A percentile compares a stretch with the other conserved stretches of the same genome.
Evolutionary conservation across 2,113 vertebrate species (phyloP).

Genomic region (Struthio camelus): DNA sequence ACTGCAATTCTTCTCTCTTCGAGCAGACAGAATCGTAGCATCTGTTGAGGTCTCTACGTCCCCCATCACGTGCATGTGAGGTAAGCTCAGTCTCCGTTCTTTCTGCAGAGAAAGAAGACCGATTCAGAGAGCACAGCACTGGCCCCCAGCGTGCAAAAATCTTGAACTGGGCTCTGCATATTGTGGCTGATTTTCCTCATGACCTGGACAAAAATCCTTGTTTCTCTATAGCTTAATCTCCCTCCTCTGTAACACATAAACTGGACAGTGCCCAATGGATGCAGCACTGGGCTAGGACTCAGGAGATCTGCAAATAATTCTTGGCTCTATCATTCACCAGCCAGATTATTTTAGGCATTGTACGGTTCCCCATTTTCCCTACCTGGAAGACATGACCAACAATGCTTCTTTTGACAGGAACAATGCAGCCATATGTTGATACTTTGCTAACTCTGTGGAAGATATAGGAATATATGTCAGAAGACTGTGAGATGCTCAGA

Average conservation of each 20-base stretch:
- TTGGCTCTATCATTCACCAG: not conserved
- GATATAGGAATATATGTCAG: not conserved
- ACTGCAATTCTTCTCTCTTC: not conserved
- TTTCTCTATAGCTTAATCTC: not conserved
- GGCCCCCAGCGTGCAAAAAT: not conserved
- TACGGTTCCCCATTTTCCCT: not conserved
- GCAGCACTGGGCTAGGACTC: not conserved
- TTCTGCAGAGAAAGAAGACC: not conserved
- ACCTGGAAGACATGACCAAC: not conserved
- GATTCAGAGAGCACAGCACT: not conserved
- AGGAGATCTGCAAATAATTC: not conserved
- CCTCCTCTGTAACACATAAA: not conserved
- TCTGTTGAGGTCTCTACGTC: not conserved
- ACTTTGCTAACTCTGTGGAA: not conserved
- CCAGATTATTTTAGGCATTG: not conserved
- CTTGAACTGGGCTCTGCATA: not conserved
- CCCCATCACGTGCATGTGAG: not conserved
- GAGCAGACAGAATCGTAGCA: not conserved
- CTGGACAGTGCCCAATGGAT: not conserved
- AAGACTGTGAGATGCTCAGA: not conserved
- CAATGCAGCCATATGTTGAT: not conserved
- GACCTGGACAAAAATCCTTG: not conserved
- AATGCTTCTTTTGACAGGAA: not conserved
- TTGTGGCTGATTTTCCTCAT: not conserved
- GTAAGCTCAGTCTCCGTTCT: not conserved